Base-by-base conservation (phyloP, 2,888 invertebrate species). In the Nomada hirtipes region DNA sequence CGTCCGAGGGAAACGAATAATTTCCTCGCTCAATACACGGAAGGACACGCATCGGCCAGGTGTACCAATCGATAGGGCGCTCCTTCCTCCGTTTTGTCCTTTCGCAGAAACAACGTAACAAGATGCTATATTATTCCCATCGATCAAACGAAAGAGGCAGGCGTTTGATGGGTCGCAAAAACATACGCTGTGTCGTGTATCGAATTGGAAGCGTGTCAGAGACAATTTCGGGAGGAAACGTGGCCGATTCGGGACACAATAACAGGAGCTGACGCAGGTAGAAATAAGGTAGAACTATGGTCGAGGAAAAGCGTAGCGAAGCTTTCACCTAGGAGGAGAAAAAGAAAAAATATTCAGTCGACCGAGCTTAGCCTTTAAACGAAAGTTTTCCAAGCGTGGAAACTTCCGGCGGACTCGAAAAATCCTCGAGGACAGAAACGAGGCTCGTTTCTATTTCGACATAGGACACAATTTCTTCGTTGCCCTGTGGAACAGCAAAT, bases 111-210 rank as follows among this genome's bases (percentile, higher is more conserved):
- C 57, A 53, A 1, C 18, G 55, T 65, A 73, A 71, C 69, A 42
- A 76, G 47, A 76, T 63, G 15, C 70, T 15, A 76, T 52, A n/a
- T 55, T 79, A 73, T 78, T 79, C 67, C 63, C 73, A 86, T 86
- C 77, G 82, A 79, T 75, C 82, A 85, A 87, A 82, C 85, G 64
- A 50, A 53, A 44, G 59, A 50, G 36, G 73, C 61, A 44, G 57
- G 52, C 61, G 72, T 64, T 50, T 53, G 15, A 68, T 59, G 68
- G 18, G 50, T 52, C 26, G 26, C 11, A 63, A 57, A 57, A 59
- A 55, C 29, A 18, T 9, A 36, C 36, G 13, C 29, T 47, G 26
- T 13, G 15, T 10, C 26, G 59, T n/a, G 55, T 18, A 70, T 64
- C 26, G 26, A 65, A 53, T 20, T 53, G 29, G 36, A 57, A 50